Percentiles rank a stretch among this genome's conserved stretches.
Evolutionary conservation across 2,888 invertebrate genomes (phyloP).

Genomic region (Dugesia japonica): DNA sequence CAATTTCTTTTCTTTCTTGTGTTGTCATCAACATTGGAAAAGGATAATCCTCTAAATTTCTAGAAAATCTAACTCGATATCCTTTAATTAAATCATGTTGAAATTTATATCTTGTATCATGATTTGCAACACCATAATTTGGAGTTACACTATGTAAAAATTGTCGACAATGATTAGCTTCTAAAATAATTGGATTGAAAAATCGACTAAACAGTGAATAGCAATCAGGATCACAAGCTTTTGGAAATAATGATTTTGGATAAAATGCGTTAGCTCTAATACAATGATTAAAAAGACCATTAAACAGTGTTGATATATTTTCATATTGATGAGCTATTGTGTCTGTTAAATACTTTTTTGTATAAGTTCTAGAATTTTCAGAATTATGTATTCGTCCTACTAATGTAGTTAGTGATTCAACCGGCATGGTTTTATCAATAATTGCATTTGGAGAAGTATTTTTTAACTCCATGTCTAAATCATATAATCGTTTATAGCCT

Average conservation of each 20-base stretch:
- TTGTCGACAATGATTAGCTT: background rate
- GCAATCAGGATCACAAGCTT: conserved; percentile 1
- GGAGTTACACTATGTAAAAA: background rate
- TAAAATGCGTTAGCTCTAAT: conserved; percentile 27
- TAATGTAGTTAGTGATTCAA: background rate
- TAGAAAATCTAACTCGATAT: background rate
- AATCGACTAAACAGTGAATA: conserved; percentile 17
- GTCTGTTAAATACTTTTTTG: conserved; percentile 13
- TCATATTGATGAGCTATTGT: background rate
- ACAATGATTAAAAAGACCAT: conserved; percentile 7
- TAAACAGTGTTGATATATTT: background rate
- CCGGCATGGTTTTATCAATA: conserved; percentile 2
- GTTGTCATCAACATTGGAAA: conserved; percentile 17
- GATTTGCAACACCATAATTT: background rate
- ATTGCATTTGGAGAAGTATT: background rate
- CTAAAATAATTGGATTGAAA: conserved; percentile 22
- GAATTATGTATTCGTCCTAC: background rate
- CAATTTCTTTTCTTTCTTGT: background rate
- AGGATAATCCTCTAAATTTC: conserved; percentile 20
- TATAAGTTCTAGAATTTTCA: background rate
- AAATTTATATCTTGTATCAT: background rate
- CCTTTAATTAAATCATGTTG: background rate
- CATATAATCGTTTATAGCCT: background rate
- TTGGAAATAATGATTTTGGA: background rate
- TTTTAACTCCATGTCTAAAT: conserved; percentile 17